Evolutionary conservation across 2,888 invertebrate species (phyloP).

Genomic region (Cylindroiulus punctatus): DNA sequence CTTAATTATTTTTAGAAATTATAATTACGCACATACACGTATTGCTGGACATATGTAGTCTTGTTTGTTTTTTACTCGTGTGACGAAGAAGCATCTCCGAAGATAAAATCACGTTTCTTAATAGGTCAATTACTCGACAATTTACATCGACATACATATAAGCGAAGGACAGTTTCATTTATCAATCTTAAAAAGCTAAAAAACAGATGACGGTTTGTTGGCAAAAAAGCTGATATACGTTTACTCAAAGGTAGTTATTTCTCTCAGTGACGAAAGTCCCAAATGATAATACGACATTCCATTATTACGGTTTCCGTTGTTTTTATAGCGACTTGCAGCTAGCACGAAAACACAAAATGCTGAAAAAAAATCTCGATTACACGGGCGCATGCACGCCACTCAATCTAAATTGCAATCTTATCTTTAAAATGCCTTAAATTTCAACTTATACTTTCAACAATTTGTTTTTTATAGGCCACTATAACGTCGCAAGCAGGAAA

Average conservation of each 20-base stretch:
- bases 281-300: constrained; percentile 5
- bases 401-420: constrained; percentile 17
- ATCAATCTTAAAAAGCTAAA: background rate
- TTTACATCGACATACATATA: constrained; percentile 18
- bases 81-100: background rate
- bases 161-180: constrained; percentile 18
- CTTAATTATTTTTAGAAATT: background rate
- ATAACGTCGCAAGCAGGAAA: background rate
- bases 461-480: constrained; percentile 3
- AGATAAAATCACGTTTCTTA: constrained; percentile 3
- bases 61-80: background rate
- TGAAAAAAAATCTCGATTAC: background rate
- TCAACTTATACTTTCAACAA: constrained; percentile 18
- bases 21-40: background rate
- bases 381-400: background rate
- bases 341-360: background rate
- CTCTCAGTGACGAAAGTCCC: background rate
- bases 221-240: background rate
- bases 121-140: constrained; percentile 18
- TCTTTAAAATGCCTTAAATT: constrained; percentile 2
- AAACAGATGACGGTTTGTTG: background rate
- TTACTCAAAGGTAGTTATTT: background rate
- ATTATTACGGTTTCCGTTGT: background rate
- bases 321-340: background rate
- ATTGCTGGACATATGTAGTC: background rate